Evolutionary conservation across 2,113 vertebrate genomes (phyloP), one percentile per base, ranked within the genome.

Genomic region (Myotis lucifugus): DNA sequence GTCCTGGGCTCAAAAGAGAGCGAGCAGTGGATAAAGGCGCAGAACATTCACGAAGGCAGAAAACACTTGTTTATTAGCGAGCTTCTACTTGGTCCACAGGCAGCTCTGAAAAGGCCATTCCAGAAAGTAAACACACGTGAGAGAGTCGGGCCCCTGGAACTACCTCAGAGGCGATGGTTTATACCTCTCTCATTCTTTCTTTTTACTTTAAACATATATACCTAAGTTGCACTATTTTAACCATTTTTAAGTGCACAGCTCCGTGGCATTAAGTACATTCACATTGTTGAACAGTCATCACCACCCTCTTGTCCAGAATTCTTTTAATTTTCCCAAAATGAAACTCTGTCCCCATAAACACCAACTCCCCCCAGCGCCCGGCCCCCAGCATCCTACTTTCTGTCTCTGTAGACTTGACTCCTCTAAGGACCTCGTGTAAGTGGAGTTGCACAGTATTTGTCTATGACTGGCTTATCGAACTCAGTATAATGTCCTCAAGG

Each of bases 331-430:
- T 34, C 42, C 25, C 18, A 29, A 46, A n/a, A 25, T 27, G 29
- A 34, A 48, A 40, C 50, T 61, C 37, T 82, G 8, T 69, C 19
- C 9, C 50, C 18, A 46, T 27, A 42, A 25, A 46, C 29, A 46
- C 0, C 11, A 40, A 3, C 54, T 8, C 23, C n/a, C 0, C 17
- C 12, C 23, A 17, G 56, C 4, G 6, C 66, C 29, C 10, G 5
- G 18, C 10, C 18, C n/a, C n/a, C 17, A 4, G 46, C n/a, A 32
- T 19, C 23, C 46, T 37, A 29, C n/a, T 72, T n/a, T 32, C 15
- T 13, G 9, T 50, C 34, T 76, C 54, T 40, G 8, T 8, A 13
- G 32, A 3, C 46, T 27, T 69, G 77, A 34, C 9, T 1, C 17
- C 66, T 54, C 10, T 42, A 9, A 10, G 46, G 23, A 21, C n/a